phyloP scores from a whole-genome alignment of 2,888 invertebrate genomes.

The Quadroppia sp. region DNA sequence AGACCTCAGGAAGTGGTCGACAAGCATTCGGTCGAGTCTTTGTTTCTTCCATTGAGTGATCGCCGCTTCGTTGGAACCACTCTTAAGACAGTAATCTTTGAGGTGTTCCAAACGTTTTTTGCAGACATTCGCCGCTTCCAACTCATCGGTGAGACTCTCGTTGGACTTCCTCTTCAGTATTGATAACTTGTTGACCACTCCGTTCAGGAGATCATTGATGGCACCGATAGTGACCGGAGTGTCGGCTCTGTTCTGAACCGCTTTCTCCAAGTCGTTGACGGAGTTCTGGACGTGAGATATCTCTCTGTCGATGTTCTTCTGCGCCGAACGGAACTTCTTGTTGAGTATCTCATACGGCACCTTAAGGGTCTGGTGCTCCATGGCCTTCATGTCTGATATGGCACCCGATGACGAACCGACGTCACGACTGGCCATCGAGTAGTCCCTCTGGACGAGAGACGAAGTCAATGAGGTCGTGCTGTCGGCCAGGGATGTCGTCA shows the following conservation, averaged over 20 bases:
- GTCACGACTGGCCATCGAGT: neutral
- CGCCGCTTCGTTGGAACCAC: conserved; percentile 50
- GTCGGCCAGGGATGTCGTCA: conserved; percentile 7
- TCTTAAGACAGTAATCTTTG: conserved; percentile 59
- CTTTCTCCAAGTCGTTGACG: conserved; percentile 72
- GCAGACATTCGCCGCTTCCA: conserved; percentile 82
- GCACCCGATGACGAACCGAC: neutral
- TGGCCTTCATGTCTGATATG: conserved; percentile 73
- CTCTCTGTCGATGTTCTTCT: conserved; percentile 88
- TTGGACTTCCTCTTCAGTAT: conserved; percentile 89
- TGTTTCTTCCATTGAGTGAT: conserved; percentile 76
- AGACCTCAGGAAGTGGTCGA: conserved; percentile 89
- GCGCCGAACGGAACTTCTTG: conserved; percentile 91
- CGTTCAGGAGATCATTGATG: conserved; percentile 74
- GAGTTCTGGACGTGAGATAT: conserved; percentile 79
- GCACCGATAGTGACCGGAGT: conserved; percentile 60
- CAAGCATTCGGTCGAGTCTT: conserved; percentile 88
- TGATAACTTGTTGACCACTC: conserved; percentile 80
- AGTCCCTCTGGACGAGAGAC: neutral
- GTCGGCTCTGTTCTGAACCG: conserved; percentile 54
- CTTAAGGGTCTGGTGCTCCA: conserved; percentile 95
- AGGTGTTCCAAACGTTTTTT: conserved; percentile 88
- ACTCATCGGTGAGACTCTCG: conserved; percentile 85
- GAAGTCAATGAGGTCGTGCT: conserved; percentile 10
- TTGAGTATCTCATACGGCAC: conserved; percentile 97